phyloP scores from a whole-genome alignment of 2,113 vertebrate genomes.

The Upupa epops region DNA sequence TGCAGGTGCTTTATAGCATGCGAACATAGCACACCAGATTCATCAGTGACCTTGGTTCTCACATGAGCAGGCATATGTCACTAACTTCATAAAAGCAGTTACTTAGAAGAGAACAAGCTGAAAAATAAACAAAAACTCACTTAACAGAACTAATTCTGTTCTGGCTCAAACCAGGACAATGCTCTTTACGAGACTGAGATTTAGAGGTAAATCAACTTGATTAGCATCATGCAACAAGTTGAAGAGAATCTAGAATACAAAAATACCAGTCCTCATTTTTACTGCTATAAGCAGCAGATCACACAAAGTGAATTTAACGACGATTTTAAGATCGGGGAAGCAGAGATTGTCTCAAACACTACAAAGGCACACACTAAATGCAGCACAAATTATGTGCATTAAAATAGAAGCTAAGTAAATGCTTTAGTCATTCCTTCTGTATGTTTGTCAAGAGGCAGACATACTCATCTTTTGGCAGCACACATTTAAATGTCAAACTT shows the following conservation, averaged over 20 bases:
- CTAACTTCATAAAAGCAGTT: too few species aligned
- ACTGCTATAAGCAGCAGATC: not conserved
- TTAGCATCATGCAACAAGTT: not conserved
- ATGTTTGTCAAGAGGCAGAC: not conserved
- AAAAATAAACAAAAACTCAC: too few species aligned
- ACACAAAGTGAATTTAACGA: rapidly evolving
- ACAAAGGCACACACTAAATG: not conserved
- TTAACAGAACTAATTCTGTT: too few species aligned
- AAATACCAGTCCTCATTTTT: not conserved
- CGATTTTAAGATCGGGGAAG: not conserved
- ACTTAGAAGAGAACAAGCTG: too few species aligned
- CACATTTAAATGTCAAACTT: not conserved
- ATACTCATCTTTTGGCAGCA: not conserved
- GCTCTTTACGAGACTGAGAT: not conserved
- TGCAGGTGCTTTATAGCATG: too few species aligned
- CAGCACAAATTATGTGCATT: not conserved
- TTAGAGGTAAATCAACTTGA: not conserved
- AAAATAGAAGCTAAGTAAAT: not conserved
- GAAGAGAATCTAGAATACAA: not conserved
- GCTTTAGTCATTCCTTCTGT: not conserved
- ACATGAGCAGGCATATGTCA: too few species aligned
- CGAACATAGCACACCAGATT: too few species aligned
- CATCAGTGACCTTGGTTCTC: too few species aligned
- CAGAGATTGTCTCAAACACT: not conserved
- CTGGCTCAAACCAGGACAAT: too few species aligned